A percentile compares a stretch with the other conserved stretches of the same genome.
These are phyloP conservation scores for Aspiorhynchus laticeps DNA, from an alignment of 2,113 vertebrate species.

Conservation along the genomic window DNA sequence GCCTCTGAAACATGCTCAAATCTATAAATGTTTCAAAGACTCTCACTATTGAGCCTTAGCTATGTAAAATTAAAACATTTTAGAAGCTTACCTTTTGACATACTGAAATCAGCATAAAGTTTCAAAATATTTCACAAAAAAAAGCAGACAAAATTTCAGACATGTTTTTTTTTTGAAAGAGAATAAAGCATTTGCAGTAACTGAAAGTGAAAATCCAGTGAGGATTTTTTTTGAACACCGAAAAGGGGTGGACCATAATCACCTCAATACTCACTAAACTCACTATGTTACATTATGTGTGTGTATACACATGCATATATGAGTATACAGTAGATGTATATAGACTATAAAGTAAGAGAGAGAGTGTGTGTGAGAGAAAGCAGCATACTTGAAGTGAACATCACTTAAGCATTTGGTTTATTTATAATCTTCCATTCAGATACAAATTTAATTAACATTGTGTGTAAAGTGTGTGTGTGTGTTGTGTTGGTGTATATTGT, in stretches of 20 bases:
- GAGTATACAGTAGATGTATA: too few relatives aligned
- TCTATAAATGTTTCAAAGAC: background rate
- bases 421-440: background rate
- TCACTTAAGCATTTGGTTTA: background rate
- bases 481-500: too few relatives aligned
- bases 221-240: background rate
- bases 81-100: conserved; percentile 9
- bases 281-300: too few relatives aligned
- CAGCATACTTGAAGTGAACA: too few relatives aligned
- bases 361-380: too few relatives aligned
- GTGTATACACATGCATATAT: too few relatives aligned
- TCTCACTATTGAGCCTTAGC: background rate
- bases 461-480: too few relatives aligned
- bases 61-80: background rate
- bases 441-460: too few relatives aligned
- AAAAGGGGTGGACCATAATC: background rate
- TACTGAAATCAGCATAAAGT: background rate
- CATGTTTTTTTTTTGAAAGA: background rate
- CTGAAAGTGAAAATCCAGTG: background rate
- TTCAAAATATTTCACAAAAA: background rate
- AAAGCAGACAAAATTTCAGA: background rate
- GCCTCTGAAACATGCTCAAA: background rate
- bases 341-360: too few relatives aligned
- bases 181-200: background rate
- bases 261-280: background rate